Evolutionary conservation across 2,888 invertebrate species (phyloP).

Genomic region (Netelia inedita): DNA sequence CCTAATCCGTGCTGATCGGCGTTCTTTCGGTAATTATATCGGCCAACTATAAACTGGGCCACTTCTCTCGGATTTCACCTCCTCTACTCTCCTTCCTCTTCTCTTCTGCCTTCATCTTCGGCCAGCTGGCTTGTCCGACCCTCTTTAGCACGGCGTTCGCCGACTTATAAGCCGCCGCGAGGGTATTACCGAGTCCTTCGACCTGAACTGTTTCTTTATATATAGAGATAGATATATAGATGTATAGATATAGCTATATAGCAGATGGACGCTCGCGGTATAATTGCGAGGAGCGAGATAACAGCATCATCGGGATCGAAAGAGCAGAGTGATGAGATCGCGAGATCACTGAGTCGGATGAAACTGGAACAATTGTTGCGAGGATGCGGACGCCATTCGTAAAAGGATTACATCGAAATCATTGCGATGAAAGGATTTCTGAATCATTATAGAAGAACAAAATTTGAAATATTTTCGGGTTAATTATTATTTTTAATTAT

Average conservation of each 20-base stretch:
- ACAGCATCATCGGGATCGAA: slow-evolving; percentile 31
- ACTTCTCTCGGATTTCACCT: slow-evolving; percentile 61
- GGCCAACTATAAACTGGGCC: slow-evolving; percentile 58
- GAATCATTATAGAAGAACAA: background rate
- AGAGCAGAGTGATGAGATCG: slow-evolving; percentile 40
- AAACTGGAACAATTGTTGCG: slow-evolving; percentile 2
- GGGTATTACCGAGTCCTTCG: slow-evolving; percentile 39
- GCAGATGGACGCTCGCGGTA: background rate
- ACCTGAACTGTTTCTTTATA: slow-evolving; percentile 14
- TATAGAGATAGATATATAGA: background rate
- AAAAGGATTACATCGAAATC: background rate
- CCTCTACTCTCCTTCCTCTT: slow-evolving; percentile 22
- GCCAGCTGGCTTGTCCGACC: slow-evolving; percentile 4
- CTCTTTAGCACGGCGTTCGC: slow-evolving; percentile 8
- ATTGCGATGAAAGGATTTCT: background rate
- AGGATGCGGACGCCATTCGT: background rate
- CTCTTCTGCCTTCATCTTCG: slow-evolving; percentile 25
- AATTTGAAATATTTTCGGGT: background rate
- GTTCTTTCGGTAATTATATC: slow-evolving; percentile 64
- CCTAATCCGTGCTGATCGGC: slow-evolving; percentile 55
- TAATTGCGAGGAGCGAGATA: slow-evolving; percentile 21
- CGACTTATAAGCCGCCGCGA: slow-evolving; percentile 13
- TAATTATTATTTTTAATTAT: background rate
- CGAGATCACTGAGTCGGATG: slow-evolving; percentile 37
- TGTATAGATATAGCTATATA: background rate